phyloP scores from a whole-genome alignment of 1,140 invertebrate genomes.

The Alviniconcha marisindica region DNA sequence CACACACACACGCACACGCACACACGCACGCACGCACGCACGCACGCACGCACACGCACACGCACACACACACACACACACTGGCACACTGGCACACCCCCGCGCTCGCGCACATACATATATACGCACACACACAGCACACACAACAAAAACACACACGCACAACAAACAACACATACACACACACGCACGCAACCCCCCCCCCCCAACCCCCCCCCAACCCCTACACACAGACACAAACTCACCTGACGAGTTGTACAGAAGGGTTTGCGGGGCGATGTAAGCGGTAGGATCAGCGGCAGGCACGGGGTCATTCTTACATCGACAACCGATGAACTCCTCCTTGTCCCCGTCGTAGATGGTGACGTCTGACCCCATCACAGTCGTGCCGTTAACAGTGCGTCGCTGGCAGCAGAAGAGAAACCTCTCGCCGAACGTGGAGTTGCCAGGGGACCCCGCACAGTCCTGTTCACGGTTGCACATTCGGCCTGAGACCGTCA shows the following conservation, averaged over 20 bases:
- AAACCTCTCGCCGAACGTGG: not conserved
- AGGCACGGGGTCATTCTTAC: not conserved
- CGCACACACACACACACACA: not conserved
- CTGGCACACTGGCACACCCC: not conserved
- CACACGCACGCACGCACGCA: not conserved
- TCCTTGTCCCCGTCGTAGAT: not conserved
- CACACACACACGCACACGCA: not conserved
- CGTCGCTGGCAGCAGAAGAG: not conserved
- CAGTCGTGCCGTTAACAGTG: not conserved
- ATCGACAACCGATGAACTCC: constrained; percentile 14
- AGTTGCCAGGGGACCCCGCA: not conserved
- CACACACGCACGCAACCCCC: constrained; percentile 3
- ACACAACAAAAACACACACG: not conserved
- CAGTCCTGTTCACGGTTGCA: not conserved
- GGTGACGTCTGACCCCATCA: not conserved
- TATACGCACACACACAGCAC: too few species aligned
- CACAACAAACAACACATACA: not conserved
- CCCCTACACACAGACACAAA: not conserved
- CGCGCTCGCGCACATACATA: too few species aligned
- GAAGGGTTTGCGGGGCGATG: not conserved
- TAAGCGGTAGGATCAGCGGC: not conserved
- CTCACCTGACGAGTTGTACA: not conserved
- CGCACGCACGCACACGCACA: too few species aligned
- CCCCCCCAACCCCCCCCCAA: not conserved
- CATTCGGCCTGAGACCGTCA: not conserved